phyloP scores from a whole-genome alignment of 2,888 invertebrate species.

The Cephonodes hylas region DNA sequence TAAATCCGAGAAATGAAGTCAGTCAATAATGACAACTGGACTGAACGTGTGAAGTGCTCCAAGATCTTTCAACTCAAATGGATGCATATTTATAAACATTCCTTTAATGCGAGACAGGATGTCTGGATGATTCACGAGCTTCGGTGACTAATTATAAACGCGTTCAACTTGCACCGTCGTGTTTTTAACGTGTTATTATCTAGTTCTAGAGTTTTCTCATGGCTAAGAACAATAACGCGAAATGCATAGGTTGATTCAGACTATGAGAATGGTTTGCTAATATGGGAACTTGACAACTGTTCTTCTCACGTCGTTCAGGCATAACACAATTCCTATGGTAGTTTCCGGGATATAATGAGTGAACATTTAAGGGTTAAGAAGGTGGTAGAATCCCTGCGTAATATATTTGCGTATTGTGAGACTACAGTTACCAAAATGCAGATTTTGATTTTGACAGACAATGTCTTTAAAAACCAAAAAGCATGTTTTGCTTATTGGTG shows the following conservation, averaged over 20 bases:
- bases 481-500: too few relatives aligned
- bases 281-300: not conserved
- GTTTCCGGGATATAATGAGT: too few relatives aligned
- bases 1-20: not conserved
- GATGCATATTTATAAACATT: conserved; percentile 23
- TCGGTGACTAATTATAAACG: conserved; percentile 54
- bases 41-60: not conserved
- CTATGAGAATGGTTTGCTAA: not conserved
- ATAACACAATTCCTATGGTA: too few relatives aligned
- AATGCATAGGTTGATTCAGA: not conserved
- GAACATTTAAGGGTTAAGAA: too few relatives aligned
- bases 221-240: not conserved
- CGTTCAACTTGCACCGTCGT: conserved; percentile 11
- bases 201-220: not conserved
- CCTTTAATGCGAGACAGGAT: conserved; percentile 37
- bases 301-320: not conserved
- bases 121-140: conserved; percentile 54
- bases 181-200: conserved; percentile 4
- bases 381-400: too few relatives aligned
- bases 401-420: too few relatives aligned
- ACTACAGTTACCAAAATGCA: too few relatives aligned
- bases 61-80: not conserved
- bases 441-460: too few relatives aligned
- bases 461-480: too few relatives aligned
- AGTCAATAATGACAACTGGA: not conserved